Base-by-base conservation (phyloP, 2,113 vertebrate genomes). In the Danionella cerebrum region DNA sequence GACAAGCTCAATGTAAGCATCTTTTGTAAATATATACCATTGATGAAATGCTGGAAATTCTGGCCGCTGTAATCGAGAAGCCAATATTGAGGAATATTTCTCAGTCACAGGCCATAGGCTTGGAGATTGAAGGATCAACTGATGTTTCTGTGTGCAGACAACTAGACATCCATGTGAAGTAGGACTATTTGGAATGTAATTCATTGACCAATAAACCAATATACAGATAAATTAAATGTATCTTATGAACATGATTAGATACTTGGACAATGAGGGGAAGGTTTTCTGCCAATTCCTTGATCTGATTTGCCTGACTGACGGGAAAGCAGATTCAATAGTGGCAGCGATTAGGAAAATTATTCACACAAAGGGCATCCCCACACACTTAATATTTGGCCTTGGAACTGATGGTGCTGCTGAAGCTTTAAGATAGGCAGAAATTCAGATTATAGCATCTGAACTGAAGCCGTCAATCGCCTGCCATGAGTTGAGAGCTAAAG, bases 61-160 rank as follows among this genome's bases (percentile, higher is more conserved):
- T 60, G 6, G n/a, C 69, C 21, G 13, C 9, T 8, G 7, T 53
- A 7, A 19, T 64, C 2, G 58, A 70, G 12, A n/a, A 42, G 36
- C 47, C 48, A 45, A 39, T 64, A 18, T 10, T 64, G 18, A 16
- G n/a, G 16, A 36, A 42, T 38, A 70, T 70, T 8, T 19, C 47
- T 9, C 16, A 48, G 41, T 64, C 58, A 14, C 58, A 19, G 27
- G 58, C 58, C 16, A 54, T 45, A n/a, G 42, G 58, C 47, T 27
- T 70, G 9, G 58, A 70, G 35, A 11, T 64, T 33, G 58, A 70
- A 33, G 68, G 64, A 33, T 53, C 10, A 16, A 70, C 68, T 25
- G 68, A 64, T 70, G 57, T 54, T 1, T 63, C 58, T 13, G 14
- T 54, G 36, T 14, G 16, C 21, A 14, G 33, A 4, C 47, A 70